phyloP scores from a whole-genome alignment of 2,797 vertebrate genomes.

The Mus spretus region DNA sequence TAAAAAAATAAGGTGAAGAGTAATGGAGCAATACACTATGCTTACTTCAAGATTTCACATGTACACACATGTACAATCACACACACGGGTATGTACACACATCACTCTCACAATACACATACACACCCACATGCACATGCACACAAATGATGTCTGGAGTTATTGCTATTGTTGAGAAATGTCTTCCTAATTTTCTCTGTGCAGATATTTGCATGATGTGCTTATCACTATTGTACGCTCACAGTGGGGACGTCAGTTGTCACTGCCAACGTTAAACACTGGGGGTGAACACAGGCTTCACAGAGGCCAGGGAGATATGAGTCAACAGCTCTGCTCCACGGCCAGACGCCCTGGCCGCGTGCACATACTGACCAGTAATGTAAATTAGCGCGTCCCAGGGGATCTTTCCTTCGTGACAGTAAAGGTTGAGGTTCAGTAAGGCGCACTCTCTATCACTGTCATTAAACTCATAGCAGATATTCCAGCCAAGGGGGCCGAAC shows the following conservation, averaged over 20 bases:
- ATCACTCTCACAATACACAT: background rate
- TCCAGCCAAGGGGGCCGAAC: conserved; percentile 93
- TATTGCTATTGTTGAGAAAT: conserved; percentile 26
- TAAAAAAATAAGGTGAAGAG: background rate
- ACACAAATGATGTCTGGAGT: background rate
- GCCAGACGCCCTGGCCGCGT: background rate
- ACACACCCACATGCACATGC: too few species aligned
- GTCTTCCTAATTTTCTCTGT: background rate
- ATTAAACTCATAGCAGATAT: conserved; percentile 93
- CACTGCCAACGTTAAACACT: background rate
- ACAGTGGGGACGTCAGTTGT: background rate
- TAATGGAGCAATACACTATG: background rate
- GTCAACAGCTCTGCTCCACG: background rate
- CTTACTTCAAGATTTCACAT: background rate
- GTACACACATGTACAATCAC: background rate
- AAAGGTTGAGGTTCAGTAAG: conserved; percentile 92
- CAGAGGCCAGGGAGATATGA: background rate
- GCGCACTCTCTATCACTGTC: conserved; percentile 93
- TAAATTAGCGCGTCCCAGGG: conserved; percentile 91
- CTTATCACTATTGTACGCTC: background rate
- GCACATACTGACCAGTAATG: conserved; percentile 88
- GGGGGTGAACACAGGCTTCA: background rate
- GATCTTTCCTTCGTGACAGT: conserved; percentile 89
- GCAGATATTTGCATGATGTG: conserved; percentile 27
- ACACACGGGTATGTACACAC: too few species aligned